Evolutionary conservation across 1,140 invertebrate species (phyloP).

Genomic region (Rhynchophorus ferrugineus): DNA sequence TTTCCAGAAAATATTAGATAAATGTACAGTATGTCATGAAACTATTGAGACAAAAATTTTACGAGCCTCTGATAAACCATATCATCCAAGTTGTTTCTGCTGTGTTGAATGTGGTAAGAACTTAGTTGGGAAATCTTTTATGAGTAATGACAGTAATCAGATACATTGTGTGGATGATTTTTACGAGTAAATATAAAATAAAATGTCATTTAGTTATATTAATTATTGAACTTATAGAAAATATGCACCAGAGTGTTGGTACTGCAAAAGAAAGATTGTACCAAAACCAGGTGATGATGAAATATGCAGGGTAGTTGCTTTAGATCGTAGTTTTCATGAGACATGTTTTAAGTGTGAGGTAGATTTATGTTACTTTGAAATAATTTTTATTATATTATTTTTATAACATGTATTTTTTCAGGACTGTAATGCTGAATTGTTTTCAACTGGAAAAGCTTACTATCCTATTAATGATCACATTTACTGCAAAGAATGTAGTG

Average conservation of each 20-base stretch:
- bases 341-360: slow-evolving; percentile 95
- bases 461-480: too few relatives aligned
- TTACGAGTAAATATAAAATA: too few relatives aligned
- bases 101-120: slow-evolving; percentile 92
- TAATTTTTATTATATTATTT: neutral
- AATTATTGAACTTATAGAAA: too few relatives aligned
- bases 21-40: slow-evolving; percentile 92
- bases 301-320: slow-evolving; percentile 90
- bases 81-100: slow-evolving; percentile 95
- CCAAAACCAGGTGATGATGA: slow-evolving; percentile 91
- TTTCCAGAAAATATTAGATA: slow-evolving; percentile 81
- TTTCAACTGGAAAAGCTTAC: too few relatives aligned
- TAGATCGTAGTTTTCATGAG: slow-evolving; percentile 95
- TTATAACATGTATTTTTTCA: too few relatives aligned
- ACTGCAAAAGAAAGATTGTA: neutral
- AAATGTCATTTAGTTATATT: too few relatives aligned
- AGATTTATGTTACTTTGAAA: slow-evolving; percentile 27
- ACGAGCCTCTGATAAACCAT: slow-evolving; percentile 93
- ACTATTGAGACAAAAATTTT: slow-evolving; percentile 92
- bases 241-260: neutral
- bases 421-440: too few relatives aligned
- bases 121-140: slow-evolving; percentile 95
- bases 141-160: slow-evolving; percentile 94
- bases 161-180: slow-evolving; percentile 99
- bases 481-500: too few relatives aligned